Evolutionary conservation across 2,113 vertebrate species (phyloP), one percentile per base, ranked within the genome.

Genomic region (Xiphophorus couchianus): DNA sequence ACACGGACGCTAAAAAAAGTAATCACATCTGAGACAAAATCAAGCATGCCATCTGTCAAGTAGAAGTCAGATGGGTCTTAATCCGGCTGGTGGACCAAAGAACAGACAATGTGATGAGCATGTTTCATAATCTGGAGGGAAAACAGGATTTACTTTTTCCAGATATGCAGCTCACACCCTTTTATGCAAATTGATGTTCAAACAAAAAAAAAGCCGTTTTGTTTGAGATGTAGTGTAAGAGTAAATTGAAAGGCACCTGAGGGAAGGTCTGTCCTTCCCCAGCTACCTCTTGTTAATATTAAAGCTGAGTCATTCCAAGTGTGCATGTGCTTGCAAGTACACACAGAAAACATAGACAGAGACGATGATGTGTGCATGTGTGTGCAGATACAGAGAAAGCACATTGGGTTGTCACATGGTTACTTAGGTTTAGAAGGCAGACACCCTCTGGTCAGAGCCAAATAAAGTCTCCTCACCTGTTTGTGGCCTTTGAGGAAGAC

Each of bases 401-500:
- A 67, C 31, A 35, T 39, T 1, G 4, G 42, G 66, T 74, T 44
- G 63, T 69, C 79, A 69, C 42, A 61, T 28, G 35, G 63, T 67
- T 80, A 85, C 77, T 83, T 84, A 67, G 35, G 71, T 81, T 79
- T 77, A 67, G 83, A 61, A 75, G 88, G 77, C 83, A 86, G 85
- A 89, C 85, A 77, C 83, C 90, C 87, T 87, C 82, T 81, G 85
- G 89, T 72, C 79, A 84, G 83, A 90, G 83, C 85, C 84, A 87
- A 88, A 92, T 88, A 90, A 91, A 88, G 93, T 88, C 85, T 91
- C 86, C 80, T 92, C 91, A 94, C 93, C 93, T 93, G 93, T 92
- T 91, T 84, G 72, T 79, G 85, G 86, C 83, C 84, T 89, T 86
- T 91, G 87, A 91, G 88, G 82, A 78, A 90, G 81, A 93, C 78